Conservation (phyloP, 2,113 vertebrate genomes). For the Rutilus rutilus region DNA sequence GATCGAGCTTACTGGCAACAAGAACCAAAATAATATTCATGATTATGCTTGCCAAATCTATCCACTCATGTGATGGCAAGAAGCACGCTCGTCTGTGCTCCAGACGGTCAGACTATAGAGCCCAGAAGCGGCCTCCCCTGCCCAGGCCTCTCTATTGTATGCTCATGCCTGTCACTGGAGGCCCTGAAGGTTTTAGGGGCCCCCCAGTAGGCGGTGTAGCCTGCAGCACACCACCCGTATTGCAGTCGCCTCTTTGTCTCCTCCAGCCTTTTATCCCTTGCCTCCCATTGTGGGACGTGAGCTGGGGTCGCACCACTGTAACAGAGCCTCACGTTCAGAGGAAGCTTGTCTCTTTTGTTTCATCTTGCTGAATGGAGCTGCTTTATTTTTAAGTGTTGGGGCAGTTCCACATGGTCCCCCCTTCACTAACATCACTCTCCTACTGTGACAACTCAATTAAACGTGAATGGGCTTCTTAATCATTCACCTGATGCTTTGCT, state of each 20-base stretch:
- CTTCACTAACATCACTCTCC: neutral
- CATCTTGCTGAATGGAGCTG: constrained; percentile 25
- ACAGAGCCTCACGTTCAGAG: constrained; percentile 42
- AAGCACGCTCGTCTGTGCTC: neutral
- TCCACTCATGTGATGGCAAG: constrained; percentile 5
- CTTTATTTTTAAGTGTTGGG: constrained; percentile 44
- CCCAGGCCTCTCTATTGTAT: constrained; percentile 30
- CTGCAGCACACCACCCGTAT: constrained; percentile 1
- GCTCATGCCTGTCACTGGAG: constrained; percentile 25
- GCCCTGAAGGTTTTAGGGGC: constrained; percentile 43
- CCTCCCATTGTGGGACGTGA: constrained; percentile 17
- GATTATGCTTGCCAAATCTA: neutral
- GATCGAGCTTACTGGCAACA: neutral
- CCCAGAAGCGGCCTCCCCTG: constrained; percentile 24
- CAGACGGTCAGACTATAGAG: constrained; percentile 22
- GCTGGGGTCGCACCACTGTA: constrained; percentile 33
- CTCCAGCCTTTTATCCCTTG: constrained; percentile 25
- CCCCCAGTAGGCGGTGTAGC: constrained; percentile 8
- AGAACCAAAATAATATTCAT: constrained; percentile 1
- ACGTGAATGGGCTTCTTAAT: constrained; percentile 31
- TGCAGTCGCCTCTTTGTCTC: constrained; percentile 38
- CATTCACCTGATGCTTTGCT: constrained; percentile 46
- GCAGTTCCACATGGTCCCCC: constrained; percentile 7
- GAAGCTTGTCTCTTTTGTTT: constrained; percentile 46
- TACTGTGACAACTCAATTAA: constrained; percentile 31